Evolutionary conservation across 2,888 invertebrate species (phyloP).

Genomic region (Campaea margaritaria): DNA sequence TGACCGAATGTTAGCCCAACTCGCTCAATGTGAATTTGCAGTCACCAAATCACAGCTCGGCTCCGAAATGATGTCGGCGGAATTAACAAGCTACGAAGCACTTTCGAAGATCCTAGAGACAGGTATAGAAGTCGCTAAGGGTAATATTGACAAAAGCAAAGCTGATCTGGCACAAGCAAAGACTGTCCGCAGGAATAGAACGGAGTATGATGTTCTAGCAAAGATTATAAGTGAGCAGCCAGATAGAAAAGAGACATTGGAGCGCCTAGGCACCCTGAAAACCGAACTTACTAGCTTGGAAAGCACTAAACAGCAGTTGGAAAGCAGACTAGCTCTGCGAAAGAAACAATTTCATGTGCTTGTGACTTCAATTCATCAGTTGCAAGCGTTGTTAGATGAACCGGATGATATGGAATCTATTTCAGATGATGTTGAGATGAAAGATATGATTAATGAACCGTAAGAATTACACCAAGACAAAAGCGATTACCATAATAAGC

Average conservation of each 20-base stretch:
- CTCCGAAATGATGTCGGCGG: slow-evolving; percentile 92
- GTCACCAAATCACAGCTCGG: slow-evolving; percentile 93
- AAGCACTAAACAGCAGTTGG: slow-evolving; percentile 89
- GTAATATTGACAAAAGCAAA: slow-evolving; percentile 93
- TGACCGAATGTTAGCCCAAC: slow-evolving; percentile 92
- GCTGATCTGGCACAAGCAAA: slow-evolving; percentile 92
- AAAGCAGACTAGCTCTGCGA: slow-evolving; percentile 91
- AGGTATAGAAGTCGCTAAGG: slow-evolving; percentile 92
- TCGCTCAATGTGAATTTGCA: slow-evolving; percentile 95
- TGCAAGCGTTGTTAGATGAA: slow-evolving; percentile 92
- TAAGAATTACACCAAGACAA: slow-evolving; percentile 28
- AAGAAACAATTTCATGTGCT: slow-evolving; percentile 96
- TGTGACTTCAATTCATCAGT: slow-evolving; percentile 93
- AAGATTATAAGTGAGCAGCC: slow-evolving; percentile 96
- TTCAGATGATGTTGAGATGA: slow-evolving; percentile 76
- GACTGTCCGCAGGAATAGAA: slow-evolving; percentile 94
- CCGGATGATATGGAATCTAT: slow-evolving; percentile 82
- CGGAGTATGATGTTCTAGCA: slow-evolving; percentile 97
- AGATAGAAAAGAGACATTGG: slow-evolving; percentile 91
- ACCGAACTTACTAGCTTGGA: slow-evolving; percentile 89
- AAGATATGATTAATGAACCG: slow-evolving; percentile 56
- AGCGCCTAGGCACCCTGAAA: slow-evolving; percentile 88
- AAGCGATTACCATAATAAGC: too few relatives aligned
- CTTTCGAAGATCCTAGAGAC: slow-evolving; percentile 91
- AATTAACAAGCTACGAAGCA: slow-evolving; percentile 92